Evolutionary conservation across 2,797 vertebrate genomes (phyloP).

Genomic region (Eulemur albifrons): DNA sequence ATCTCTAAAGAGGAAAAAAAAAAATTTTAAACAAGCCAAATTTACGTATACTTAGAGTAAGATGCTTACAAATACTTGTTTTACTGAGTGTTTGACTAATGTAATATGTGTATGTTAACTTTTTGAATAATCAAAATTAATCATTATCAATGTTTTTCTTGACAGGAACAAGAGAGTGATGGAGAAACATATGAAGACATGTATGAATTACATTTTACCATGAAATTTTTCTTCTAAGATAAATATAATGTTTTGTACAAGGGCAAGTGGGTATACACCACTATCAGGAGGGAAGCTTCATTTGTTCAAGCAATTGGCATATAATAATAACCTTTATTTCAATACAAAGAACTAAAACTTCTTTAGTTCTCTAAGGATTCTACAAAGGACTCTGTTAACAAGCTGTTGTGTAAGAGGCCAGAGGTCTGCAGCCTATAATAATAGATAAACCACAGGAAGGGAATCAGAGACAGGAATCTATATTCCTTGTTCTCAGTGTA

Average conservation of each 20-base stretch:
- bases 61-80: neutral
- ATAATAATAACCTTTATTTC: constrained; percentile 9
- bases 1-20: neutral
- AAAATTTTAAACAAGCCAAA: neutral
- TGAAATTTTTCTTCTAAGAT: constrained; percentile 15
- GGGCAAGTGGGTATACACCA: neutral
- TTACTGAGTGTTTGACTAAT: constrained; percentile 25
- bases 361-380: neutral
- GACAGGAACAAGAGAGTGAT: constrained; percentile 85
- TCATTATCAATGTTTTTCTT: constrained; percentile 61
- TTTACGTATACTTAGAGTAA: neutral
- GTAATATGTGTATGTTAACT: neutral
- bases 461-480: neutral
- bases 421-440: neutral
- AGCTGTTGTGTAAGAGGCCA: neutral
- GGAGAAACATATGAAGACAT: constrained; percentile 94
- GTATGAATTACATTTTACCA: constrained; percentile 78
- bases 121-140: constrained; percentile 37
- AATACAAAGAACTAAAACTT: neutral
- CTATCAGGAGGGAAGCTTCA: neutral
- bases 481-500: neutral
- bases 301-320: neutral
- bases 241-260: constrained; percentile 7
- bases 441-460: neutral
- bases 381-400: neutral